Percentiles rank a stretch among this genome's conserved stretches.
Evolutionary conservation across 1,140 invertebrate genomes (phyloP).

Genomic region (Drosophila virilis): DNA sequence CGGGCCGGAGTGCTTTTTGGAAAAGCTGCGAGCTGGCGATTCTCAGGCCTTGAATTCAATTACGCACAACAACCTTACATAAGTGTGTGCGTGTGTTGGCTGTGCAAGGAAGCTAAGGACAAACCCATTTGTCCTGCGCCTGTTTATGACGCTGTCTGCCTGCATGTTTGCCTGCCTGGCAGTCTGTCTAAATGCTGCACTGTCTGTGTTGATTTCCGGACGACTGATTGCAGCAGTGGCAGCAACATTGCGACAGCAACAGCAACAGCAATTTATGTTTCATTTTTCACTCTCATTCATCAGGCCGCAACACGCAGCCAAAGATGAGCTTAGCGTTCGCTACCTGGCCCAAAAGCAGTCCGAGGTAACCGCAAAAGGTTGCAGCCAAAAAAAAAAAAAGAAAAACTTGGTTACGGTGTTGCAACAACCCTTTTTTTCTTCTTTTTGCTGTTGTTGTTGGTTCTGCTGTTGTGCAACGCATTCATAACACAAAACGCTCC

Average conservation of each 20-base stretch:
- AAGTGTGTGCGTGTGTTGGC: conserved; percentile 43
- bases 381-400: conserved; percentile 12
- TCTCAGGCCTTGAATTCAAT: conserved; percentile 60
- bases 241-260: conserved; percentile 30
- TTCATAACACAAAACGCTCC: conserved; percentile 50
- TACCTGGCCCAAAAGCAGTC: conserved; percentile 16
- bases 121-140: conserved; percentile 60
- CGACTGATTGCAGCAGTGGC: conserved; percentile 71
- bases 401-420: conserved; percentile 19
- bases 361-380: conserved; percentile 37
- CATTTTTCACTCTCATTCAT: conserved; percentile 80
- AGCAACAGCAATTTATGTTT: conserved; percentile 64
- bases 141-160: conserved; percentile 58
- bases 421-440: conserved; percentile 43
- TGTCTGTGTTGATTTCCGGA: conserved; percentile 78
- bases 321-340: conserved; percentile 6
- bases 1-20: conserved; percentile 57
- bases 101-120: conserved; percentile 22
- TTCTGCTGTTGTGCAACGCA: conserved; percentile 34
- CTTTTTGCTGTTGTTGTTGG: conserved; percentile 1
- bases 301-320: conserved; percentile 69
- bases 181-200: conserved; percentile 26
- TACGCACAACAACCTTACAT: conserved; percentile 44
- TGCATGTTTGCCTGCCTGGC: conserved; percentile 38
- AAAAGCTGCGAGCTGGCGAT: conserved; percentile 35